Conservation (phyloP, 2,113 vertebrate genomes). For the Alectura lathami region DNA sequence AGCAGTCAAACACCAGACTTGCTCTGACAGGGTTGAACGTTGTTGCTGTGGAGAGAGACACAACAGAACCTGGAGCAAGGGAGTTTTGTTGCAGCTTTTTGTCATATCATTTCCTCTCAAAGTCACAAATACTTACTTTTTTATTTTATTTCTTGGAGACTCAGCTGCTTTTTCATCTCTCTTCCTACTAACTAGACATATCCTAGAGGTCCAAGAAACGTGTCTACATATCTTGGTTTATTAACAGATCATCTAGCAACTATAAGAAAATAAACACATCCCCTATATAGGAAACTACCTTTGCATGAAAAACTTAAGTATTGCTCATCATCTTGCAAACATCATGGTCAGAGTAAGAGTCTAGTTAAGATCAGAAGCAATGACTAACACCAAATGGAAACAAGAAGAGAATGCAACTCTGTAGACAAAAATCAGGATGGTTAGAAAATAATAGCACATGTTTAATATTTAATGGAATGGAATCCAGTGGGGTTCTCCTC, state of each 20-base stretch:
- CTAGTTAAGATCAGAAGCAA: constrained; percentile 6
- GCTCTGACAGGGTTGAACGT: not conserved
- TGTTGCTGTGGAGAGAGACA: not conserved
- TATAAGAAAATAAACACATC: not conserved
- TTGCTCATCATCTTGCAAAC: not conserved
- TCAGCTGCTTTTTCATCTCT: not conserved
- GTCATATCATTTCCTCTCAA: not conserved
- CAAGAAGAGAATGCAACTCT: not conserved
- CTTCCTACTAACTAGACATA: not conserved
- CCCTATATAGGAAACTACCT: not conserved
- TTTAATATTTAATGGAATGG: not conserved
- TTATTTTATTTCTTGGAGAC: not conserved
- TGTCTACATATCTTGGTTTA: not conserved
- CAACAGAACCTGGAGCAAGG: not conserved
- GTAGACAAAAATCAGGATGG: not conserved
- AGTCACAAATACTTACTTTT: not conserved
- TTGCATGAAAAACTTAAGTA: not conserved
- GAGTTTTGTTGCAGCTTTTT: not conserved
- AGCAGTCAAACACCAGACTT: not conserved
- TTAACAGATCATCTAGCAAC: not conserved
- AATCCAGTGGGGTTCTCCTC: not conserved
- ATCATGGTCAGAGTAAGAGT: not conserved
- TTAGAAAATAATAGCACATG: not conserved
- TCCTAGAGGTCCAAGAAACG: not conserved
- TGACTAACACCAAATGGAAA: not conserved